Percentiles rank a stretch among this genome's conserved stretches.
These are phyloP conservation scores for Aethina tumida DNA, from an alignment of 1,140 invertebrate genomes.

Conservation along the genomic window DNA sequence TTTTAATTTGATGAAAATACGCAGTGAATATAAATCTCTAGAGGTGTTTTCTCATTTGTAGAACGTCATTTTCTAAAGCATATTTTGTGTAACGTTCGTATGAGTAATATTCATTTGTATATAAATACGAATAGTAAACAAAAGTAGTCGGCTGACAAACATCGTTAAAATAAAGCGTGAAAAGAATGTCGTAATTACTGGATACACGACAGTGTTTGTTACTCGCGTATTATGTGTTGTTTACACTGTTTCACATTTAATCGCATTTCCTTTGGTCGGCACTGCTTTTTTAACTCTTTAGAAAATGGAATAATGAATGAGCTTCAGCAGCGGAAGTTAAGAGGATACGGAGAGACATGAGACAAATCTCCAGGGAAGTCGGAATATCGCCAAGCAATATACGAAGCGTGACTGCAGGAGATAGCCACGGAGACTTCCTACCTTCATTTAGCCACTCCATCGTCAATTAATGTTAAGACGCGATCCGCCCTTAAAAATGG, in stretches of 20 bases:
- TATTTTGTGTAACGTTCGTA: neutral
- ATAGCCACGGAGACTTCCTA: too few relatives aligned
- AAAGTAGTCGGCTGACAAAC: neutral
- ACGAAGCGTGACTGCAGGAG: too few relatives aligned
- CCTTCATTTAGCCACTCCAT: too few relatives aligned
- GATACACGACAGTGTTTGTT: neutral
- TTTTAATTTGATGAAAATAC: too few relatives aligned
- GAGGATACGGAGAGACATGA: neutral
- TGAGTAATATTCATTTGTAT: slow-evolving; percentile 1
- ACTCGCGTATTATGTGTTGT: slow-evolving; percentile 11
- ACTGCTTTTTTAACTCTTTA: slow-evolving; percentile 8
- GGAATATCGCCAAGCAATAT: too few relatives aligned
- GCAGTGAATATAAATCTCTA: too few relatives aligned
- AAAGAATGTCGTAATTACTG: slow-evolving; percentile 9
- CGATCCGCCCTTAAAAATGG: too few relatives aligned
- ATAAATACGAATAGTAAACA: slow-evolving; percentile 2
- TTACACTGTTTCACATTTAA: slow-evolving; percentile 10
- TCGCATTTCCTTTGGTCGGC: slow-evolving; percentile 9
- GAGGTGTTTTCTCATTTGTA: neutral
- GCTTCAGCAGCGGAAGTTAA: neutral
- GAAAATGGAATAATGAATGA: slow-evolving; percentile 15
- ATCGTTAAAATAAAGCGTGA: neutral
- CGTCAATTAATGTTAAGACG: too few relatives aligned
- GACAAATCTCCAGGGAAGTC: too few relatives aligned
- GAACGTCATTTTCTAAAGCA: neutral